Evolutionary conservation across 2,797 vertebrate genomes (phyloP), one percentile per base, ranked within the genome.

Genomic region (Delichon dasypus): DNA sequence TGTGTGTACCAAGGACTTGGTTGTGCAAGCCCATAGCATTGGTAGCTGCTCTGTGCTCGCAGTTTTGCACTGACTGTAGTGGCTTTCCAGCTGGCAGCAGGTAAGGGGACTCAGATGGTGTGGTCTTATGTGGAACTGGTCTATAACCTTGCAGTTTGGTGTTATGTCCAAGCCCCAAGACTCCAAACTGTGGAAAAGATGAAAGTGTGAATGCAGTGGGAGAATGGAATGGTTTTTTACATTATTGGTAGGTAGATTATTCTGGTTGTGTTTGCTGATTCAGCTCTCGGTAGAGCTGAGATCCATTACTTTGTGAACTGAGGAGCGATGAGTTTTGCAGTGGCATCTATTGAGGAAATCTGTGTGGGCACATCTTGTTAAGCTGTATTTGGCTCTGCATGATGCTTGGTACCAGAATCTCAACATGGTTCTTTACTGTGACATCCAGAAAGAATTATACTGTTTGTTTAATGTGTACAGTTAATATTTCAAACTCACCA

Each of bases 91-190:
- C 82, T 88, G 68, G 29, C 45, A 73, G 79, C 57, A 77, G 50
- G 12, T 60, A 9, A 61, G 26, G 45, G 45, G 11, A 16, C 19
- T 66, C 70, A 50, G 0, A 10, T 34, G 30, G 34, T 30, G 26
- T 44, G 15, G 48, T 86, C 21, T 44, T 81, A 23, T 3, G 1
- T 85, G 50, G 54, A 62, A 58, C 11, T 32, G 30, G 47, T 81
- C 26, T 30, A 29, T 55, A 44, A 81, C 62, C 29, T 42, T 61
- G 29, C 0, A 0, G 30, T 68, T 74, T 45, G 48, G 13, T 77
- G 32, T 64, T 61, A 11, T 1, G 5, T 81, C 36, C 25, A 62
- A 74, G 7, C 20, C 25, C 5, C 0, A 1, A n/a, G n/a, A 62
- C 25, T 68, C 55, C 48, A 81, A 61, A 51, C 38, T 12, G 10